Conservation (phyloP, 2,113 vertebrate genomes). For the Xenopus borealis region DNA sequence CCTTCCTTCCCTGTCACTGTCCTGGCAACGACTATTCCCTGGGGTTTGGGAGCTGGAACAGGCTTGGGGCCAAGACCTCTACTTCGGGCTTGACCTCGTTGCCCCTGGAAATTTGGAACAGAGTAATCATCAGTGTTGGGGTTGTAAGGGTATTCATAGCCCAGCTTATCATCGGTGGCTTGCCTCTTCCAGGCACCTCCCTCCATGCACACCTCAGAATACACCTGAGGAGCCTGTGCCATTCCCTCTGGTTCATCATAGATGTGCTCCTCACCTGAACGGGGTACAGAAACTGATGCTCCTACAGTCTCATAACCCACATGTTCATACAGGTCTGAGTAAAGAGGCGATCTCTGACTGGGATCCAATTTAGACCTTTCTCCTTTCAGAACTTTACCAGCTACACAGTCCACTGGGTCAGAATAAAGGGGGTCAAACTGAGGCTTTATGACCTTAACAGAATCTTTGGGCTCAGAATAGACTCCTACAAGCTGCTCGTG, state of each 20-base stretch:
- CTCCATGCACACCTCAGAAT: slow-evolving; percentile 71
- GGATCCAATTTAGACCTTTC: background rate
- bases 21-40: slow-evolving; percentile 51
- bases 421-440: slow-evolving; percentile 77
- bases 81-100: slow-evolving; percentile 38
- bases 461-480: slow-evolving; percentile 89
- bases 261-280: slow-evolving; percentile 72
- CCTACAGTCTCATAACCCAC: slow-evolving; percentile 57
- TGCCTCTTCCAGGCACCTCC: slow-evolving; percentile 69
- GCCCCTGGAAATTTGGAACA: slow-evolving; percentile 52
- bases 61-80: slow-evolving; percentile 70
- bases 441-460: slow-evolving; percentile 63
- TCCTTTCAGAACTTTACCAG: accelerated
- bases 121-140: slow-evolving; percentile 65
- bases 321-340: slow-evolving; percentile 69
- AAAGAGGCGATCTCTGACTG: slow-evolving; percentile 56
- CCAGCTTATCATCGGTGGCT: slow-evolving; percentile 51
- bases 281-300: slow-evolving; percentile 40
- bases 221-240: slow-evolving; percentile 49
- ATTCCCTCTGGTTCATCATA: slow-evolving; percentile 90
- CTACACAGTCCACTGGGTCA: slow-evolving; percentile 80
- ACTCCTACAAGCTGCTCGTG: slow-evolving; percentile 59
- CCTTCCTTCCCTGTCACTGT: slow-evolving; percentile 51
- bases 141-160: slow-evolving; percentile 70
- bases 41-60: slow-evolving; percentile 76